phyloP scores from a whole-genome alignment of 2,888 invertebrate species.

The Caenorhabditis japonica region DNA sequence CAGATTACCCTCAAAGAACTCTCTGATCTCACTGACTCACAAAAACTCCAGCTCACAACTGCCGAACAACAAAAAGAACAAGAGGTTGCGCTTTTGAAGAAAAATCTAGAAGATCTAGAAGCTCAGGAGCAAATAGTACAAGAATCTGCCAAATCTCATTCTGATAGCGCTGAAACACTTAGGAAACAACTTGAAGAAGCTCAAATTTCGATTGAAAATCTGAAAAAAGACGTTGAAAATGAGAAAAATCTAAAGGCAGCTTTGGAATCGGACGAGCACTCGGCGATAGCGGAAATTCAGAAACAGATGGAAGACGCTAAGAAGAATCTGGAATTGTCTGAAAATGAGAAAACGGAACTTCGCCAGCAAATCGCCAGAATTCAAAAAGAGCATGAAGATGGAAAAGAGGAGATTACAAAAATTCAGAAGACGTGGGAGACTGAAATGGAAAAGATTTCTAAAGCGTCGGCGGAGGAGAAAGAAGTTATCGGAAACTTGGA shows the following conservation, averaged over 20 bases:
- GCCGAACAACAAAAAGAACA: conserved; percentile 23
- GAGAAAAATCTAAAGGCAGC: conserved; percentile 26
- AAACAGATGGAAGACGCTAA: conserved; percentile 43
- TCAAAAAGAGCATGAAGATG: conserved; percentile 12
- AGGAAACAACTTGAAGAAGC: conserved; percentile 24
- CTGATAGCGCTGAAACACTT: conserved; percentile 7
- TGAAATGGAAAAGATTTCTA: conserved; percentile 15
- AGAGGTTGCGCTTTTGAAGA: conserved; percentile 6
- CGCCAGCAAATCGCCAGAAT: conserved; percentile 1
- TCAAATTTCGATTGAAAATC: neutral
- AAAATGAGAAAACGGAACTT: conserved; percentile 16
- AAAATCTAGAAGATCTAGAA: conserved; percentile 24
- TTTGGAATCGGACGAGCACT: conserved; percentile 23
- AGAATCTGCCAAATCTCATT: neutral
- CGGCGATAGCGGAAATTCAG: conserved; percentile 18
- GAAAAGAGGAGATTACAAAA: conserved; percentile 14
- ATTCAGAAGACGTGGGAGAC: conserved; percentile 23
- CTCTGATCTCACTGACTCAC: conserved; percentile 10
- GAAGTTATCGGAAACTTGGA: conserved; percentile 2
- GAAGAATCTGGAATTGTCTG: conserved; percentile 22
- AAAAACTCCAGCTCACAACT: conserved; percentile 15
- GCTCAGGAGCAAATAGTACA: neutral
- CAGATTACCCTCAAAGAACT: conserved; percentile 32
- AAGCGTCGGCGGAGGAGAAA: conserved; percentile 10
- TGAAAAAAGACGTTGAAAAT: conserved; percentile 22